These are phyloP conservation scores for Lordiphosa clarofinis DNA, from an alignment of 1,140 invertebrate species.

Conservation along the genomic window DNA sequence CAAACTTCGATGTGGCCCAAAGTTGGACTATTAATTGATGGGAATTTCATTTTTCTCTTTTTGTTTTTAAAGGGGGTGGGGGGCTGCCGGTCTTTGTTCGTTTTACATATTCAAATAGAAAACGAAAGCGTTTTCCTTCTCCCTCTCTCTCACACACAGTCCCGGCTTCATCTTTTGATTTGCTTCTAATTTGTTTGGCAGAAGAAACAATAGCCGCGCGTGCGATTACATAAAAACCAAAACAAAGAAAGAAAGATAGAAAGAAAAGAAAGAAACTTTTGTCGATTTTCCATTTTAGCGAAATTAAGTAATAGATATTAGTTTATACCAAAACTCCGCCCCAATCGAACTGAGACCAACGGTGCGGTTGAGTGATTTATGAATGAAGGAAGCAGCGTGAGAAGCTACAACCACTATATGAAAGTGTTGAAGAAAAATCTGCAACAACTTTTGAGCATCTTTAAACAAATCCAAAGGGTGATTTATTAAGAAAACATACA, in stretches of 20 bases:
- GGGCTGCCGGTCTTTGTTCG: constrained; percentile 60
- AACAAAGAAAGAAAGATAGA: constrained; percentile 17
- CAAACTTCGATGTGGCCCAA: constrained; percentile 14
- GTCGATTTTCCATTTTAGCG: constrained; percentile 45
- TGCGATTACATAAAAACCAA: constrained; percentile 54
- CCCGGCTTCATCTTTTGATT: constrained; percentile 2
- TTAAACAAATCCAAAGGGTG: no score
- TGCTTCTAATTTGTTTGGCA: constrained; percentile 61
- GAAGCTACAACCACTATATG: constrained; percentile 4
- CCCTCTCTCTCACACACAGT: neutral
- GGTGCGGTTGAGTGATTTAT: constrained; percentile 35
- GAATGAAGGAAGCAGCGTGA: constrained; percentile 16
- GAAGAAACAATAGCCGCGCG: constrained; percentile 55
- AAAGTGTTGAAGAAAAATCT: no score
- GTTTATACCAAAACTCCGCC: constrained; percentile 1
- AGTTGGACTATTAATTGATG: constrained; percentile 63
- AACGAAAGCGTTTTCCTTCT: constrained; percentile 65
- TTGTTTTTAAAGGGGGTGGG: constrained; percentile 9
- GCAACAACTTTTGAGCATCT: no score
- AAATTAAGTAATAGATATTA: constrained; percentile 66
- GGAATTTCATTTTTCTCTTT: constrained; percentile 65
- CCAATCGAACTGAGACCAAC: constrained; percentile 31
- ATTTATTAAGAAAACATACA: no score
- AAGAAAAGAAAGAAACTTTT: neutral
- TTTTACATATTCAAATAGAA: constrained; percentile 74